These are phyloP conservation scores for Spondyliosoma cantharus DNA, from an alignment of 2,797 vertebrate genomes.

Conservation along the genomic window DNA sequence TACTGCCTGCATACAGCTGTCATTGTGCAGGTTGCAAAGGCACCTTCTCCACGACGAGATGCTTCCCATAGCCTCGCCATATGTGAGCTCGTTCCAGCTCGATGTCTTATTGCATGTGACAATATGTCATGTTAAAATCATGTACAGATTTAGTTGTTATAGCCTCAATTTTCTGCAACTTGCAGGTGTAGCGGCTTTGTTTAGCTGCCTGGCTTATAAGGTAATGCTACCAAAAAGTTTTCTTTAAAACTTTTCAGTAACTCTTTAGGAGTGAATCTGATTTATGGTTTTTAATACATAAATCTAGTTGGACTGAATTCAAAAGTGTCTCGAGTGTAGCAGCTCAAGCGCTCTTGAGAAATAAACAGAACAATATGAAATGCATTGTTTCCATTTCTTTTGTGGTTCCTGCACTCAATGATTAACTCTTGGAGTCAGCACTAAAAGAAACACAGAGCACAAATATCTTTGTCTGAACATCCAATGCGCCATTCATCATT, in stretches of 20 bases:
- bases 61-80: constrained; percentile 41
- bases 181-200: neutral
- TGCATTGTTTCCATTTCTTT: constrained; percentile 18
- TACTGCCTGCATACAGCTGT: constrained; percentile 44
- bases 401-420: constrained; percentile 7
- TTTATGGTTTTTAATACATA: neutral
- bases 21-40: constrained; percentile 55
- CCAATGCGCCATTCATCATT: neutral
- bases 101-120: constrained; percentile 6
- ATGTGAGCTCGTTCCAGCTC: constrained; percentile 44
- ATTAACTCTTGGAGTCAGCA: constrained; percentile 11
- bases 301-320: constrained; percentile 10
- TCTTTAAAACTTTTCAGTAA: neutral
- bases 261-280: neutral
- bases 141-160: constrained; percentile 12
- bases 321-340: neutral
- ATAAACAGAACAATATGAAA: constrained; percentile 4
- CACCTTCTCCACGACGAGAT: constrained; percentile 47
- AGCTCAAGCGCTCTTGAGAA: neutral
- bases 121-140: constrained; percentile 36
- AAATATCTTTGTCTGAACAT: constrained; percentile 9
- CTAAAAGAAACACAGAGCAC: neutral
- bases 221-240: no score
- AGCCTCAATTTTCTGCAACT: neutral
- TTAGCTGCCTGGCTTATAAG: neutral